phyloP scores from a whole-genome alignment of 2,797 vertebrate species.

The Hydrocynus forskahlii region DNA sequence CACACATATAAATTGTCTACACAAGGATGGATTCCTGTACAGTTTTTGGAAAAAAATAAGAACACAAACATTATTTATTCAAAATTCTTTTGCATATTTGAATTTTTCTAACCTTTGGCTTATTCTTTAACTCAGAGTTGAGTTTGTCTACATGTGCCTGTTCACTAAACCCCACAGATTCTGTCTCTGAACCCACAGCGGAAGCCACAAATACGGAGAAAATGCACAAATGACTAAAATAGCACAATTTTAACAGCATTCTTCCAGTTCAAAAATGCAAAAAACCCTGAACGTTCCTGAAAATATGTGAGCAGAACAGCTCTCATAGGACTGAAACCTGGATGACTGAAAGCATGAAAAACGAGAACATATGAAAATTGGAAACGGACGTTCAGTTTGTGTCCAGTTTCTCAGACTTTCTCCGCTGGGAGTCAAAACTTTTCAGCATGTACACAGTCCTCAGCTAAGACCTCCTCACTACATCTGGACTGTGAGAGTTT shows the following conservation, averaged over 20 bases:
- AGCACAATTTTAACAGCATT: constrained; percentile 15
- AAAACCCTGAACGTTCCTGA: neutral
- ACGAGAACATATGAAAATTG: neutral
- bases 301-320: neutral
- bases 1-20: constrained; percentile 56
- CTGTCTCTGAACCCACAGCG: neutral
- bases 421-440: neutral
- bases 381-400: neutral
- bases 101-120: constrained; percentile 77
- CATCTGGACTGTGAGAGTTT: constrained; percentile 23
- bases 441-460: neutral
- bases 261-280: neutral
- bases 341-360: neutral
- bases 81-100: neutral
- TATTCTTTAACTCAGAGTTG: constrained; percentile 68
- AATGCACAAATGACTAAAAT: neutral
- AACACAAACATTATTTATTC: neutral
- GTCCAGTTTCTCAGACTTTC: neutral
- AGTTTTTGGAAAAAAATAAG: constrained; percentile 18
- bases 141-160: constrained; percentile 47
- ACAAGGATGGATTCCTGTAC: constrained; percentile 16
- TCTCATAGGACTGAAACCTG: neutral
- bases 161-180: constrained; percentile 22
- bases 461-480: neutral
- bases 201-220: neutral